Conservation (phyloP, 2,797 vertebrate genomes). For the Cephalopachus bancanus region DNA sequence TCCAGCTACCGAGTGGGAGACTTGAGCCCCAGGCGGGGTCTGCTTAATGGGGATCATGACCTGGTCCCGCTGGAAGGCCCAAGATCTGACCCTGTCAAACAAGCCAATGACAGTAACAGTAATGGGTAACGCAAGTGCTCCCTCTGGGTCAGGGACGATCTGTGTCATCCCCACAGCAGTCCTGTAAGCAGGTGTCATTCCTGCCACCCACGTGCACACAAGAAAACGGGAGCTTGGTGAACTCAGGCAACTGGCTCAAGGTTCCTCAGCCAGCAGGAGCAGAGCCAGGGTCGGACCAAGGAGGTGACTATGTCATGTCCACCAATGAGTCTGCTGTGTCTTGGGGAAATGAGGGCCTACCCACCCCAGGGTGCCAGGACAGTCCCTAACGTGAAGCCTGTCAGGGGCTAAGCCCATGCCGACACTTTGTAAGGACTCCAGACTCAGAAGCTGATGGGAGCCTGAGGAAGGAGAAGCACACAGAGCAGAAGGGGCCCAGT, state of each 20-base stretch:
- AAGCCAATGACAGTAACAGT: accelerated
- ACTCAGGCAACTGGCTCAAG: neutral
- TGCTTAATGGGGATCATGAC: neutral
- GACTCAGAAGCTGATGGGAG: neutral
- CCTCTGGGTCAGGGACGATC: neutral
- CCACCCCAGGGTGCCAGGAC: neutral
- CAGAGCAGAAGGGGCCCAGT: neutral
- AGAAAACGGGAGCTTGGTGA: neutral
- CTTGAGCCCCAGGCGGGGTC: neutral
- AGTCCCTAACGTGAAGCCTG: neutral
- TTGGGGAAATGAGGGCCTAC: neutral
- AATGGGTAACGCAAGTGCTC: accelerated
- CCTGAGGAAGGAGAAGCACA: neutral
- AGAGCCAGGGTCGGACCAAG: neutral
- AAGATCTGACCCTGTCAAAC: neutral
- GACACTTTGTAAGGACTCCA: neutral
- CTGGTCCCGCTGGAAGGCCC: neutral
- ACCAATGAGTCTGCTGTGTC: neutral
- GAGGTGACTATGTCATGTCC: neutral
- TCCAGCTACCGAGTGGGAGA: neutral
- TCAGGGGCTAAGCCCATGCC: neutral
- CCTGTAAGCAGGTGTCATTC: neutral
- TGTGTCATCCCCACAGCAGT: neutral
- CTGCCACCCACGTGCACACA: neutral
- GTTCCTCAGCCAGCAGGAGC: neutral